Conservation (phyloP, 2,113 vertebrate genomes). For the Etia nguti region DNA sequence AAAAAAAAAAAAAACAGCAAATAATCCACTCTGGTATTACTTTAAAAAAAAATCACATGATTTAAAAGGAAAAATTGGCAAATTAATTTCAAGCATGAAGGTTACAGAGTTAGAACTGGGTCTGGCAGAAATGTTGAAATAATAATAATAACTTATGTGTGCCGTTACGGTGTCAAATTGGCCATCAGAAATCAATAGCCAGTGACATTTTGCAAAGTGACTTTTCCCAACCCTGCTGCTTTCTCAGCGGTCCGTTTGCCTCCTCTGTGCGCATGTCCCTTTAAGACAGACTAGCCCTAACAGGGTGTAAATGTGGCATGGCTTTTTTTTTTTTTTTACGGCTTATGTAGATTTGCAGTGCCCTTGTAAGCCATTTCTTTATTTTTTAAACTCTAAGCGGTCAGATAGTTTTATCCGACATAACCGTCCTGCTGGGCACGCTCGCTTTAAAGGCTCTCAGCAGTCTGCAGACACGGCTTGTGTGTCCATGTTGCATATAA, state of each 20-base stretch:
- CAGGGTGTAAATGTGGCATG: slow-evolving; percentile 62
- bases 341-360: slow-evolving; percentile 65
- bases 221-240: slow-evolving; percentile 56
- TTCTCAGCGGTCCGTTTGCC: slow-evolving; percentile 52
- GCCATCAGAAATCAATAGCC: not conserved
- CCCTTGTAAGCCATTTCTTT: slow-evolving; percentile 56
- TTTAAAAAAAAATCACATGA: slow-evolving; percentile 2
- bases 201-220: not conserved
- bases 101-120: not conserved
- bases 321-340: slow-evolving; percentile 47
- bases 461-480: slow-evolving; percentile 12
- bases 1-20: not conserved
- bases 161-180: not conserved
- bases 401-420: slow-evolving; percentile 37
- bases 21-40: not conserved
- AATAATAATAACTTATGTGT: not conserved
- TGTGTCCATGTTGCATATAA: slow-evolving; percentile 19
- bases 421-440: not conserved
- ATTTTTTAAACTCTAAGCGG: slow-evolving; percentile 39
- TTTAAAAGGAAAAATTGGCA: not conserved
- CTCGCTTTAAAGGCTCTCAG: slow-evolving; percentile 27
- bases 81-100: not conserved
- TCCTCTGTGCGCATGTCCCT: slow-evolving; percentile 76
- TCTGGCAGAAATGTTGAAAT: not conserved
- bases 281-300: slow-evolving; percentile 69